Percentiles rank a stretch among this genome's conserved stretches.
These are phyloP conservation scores for Bellardia pandia DNA, from an alignment of 2,888 invertebrate genomes.

Conservation along the genomic window DNA sequence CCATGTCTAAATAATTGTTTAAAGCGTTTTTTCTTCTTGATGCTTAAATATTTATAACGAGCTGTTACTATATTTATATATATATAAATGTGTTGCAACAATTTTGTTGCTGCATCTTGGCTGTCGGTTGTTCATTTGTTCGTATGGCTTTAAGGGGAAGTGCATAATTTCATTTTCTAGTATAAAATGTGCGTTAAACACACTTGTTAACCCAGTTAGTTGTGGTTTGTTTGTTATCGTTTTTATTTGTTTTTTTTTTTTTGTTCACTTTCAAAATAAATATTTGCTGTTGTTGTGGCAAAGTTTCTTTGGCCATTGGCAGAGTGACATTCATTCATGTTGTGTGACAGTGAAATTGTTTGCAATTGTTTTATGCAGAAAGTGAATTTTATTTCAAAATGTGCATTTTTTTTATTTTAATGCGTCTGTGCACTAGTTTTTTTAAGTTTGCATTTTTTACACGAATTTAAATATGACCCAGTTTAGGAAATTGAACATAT, in stretches of 20 bases:
- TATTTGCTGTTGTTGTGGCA: constrained; percentile 17
- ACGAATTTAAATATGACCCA: constrained; percentile 59
- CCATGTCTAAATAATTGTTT: constrained; percentile 40
- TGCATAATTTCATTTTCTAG: constrained; percentile 59
- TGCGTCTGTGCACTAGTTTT: constrained; percentile 11
- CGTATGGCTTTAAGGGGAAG: constrained; percentile 59
- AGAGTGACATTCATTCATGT: constrained; percentile 68
- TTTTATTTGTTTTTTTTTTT: constrained; percentile 7
- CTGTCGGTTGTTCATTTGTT: neutral
- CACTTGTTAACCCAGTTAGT: constrained; percentile 71
- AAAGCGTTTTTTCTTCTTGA: constrained; percentile 5
- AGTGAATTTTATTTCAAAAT: constrained; percentile 49
- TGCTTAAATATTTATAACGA: constrained; percentile 32
- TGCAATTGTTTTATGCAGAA: constrained; percentile 52
- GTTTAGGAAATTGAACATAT: constrained; percentile 33
- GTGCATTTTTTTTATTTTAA: constrained; percentile 49
- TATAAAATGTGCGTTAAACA: constrained; percentile 67
- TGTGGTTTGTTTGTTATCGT: constrained; percentile 26
- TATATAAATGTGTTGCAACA: constrained; percentile 21
- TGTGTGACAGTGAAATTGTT: constrained; percentile 69
- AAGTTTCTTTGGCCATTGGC: constrained; percentile 63
- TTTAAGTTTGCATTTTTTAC: neutral
- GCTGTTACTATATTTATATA: neutral
- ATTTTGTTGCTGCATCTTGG: constrained; percentile 26
- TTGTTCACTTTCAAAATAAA: neutral